These are phyloP conservation scores for Eutrigla gurnardus DNA, from an alignment of 2,797 vertebrate genomes.

Conservation along the genomic window DNA sequence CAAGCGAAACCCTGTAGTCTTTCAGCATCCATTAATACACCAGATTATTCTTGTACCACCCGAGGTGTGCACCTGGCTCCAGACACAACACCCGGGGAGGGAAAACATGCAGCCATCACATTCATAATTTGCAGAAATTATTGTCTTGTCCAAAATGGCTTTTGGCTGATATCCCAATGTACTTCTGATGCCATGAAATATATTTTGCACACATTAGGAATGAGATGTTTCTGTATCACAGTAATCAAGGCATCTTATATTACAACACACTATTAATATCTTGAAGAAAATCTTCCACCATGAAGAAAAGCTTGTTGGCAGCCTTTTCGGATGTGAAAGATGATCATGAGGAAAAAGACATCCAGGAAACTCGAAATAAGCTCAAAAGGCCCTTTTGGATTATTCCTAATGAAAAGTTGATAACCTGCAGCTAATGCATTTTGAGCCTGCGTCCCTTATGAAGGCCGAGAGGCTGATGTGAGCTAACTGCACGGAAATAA, in stretches of 20 bases:
- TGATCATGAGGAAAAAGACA: slow-evolving; percentile 7
- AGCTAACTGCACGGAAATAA: slow-evolving; percentile 7
- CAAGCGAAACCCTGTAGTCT: slow-evolving; percentile 45
- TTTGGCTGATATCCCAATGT: background rate
- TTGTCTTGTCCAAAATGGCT: slow-evolving; percentile 11
- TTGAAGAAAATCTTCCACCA: slow-evolving; percentile 18
- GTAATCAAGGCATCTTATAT: background rate
- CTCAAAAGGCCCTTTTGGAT: slow-evolving; percentile 43
- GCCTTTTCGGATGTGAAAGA: slow-evolving; percentile 29
- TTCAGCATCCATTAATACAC: slow-evolving; percentile 62
- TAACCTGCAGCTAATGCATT: slow-evolving; percentile 35
- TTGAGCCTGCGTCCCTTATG: slow-evolving; percentile 18
- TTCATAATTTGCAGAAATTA: background rate
- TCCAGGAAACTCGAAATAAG: slow-evolving; percentile 26
- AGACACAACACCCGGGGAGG: background rate
- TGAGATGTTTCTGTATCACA: background rate
- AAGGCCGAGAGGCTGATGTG: slow-evolving; percentile 15
- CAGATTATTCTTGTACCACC: slow-evolving; percentile 46
- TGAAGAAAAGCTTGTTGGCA: slow-evolving; percentile 7
- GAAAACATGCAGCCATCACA: background rate
- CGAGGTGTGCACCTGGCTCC: slow-evolving; percentile 29
- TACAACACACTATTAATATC: background rate
- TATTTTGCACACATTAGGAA: slow-evolving; percentile 1
- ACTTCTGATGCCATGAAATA: slow-evolving; percentile 1
- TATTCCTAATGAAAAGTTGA: slow-evolving; percentile 52